Conservation (phyloP, 1,140 invertebrate genomes). For the Parapsyche elsis region DNA sequence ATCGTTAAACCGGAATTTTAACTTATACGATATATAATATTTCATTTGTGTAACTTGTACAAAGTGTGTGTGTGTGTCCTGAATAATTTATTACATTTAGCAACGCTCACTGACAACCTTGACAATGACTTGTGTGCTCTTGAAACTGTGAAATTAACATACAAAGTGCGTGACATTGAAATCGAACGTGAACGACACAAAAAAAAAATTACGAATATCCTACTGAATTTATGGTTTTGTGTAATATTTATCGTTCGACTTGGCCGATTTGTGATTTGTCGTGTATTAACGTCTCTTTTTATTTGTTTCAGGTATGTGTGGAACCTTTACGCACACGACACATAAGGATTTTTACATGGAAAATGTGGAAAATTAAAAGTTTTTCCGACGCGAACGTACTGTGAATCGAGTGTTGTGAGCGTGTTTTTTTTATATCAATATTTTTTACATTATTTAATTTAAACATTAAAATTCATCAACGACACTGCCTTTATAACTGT, state of each 20-base stretch:
- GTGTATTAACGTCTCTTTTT: background rate
- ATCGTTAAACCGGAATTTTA: conserved; percentile 28
- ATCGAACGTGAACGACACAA: background rate
- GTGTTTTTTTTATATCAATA: background rate
- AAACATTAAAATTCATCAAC: no score
- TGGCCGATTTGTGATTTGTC: background rate
- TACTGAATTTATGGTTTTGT: background rate
- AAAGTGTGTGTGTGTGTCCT: background rate
- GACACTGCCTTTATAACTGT: conserved; percentile 23
- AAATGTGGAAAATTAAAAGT: no score
- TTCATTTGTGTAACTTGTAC: background rate
- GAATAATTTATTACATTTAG: conserved; percentile 15
- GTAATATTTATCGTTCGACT: background rate
- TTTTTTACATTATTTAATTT: no score
- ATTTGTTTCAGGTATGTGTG: no score
- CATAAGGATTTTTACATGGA: no score
- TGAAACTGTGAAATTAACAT: conserved; percentile 13
- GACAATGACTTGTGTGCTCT: conserved; percentile 26
- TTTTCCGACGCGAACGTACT: no score
- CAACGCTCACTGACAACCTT: conserved; percentile 5
- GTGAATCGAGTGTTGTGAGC: background rate
- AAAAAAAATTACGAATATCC: background rate
- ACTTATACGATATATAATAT: background rate
- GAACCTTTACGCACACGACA: no score
- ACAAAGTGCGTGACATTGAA: conserved; percentile 29